Base-by-base conservation (phyloP, 2,797 vertebrate genomes). In the Periophthalmus magnuspinnatus region DNA sequence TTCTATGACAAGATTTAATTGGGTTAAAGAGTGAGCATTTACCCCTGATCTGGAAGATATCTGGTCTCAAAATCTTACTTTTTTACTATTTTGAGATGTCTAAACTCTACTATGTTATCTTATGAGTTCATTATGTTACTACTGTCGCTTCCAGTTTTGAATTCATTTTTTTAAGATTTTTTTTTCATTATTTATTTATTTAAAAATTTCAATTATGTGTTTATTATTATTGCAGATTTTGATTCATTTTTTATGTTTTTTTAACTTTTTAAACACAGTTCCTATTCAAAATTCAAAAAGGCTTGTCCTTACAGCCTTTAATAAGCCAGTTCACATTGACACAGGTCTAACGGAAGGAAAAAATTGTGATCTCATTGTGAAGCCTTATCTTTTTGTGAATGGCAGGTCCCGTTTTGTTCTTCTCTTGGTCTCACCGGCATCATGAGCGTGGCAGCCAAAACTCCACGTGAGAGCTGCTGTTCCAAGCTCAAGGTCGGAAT, bases 401-500 rank as follows among this genome's bases (percentile, higher is more conserved):
- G 68, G 50, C 78, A 86, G 86, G 72, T 75, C 57, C 38, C 67
- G 11, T 45, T 54, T 34, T 34, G 19, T 66, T 11, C 63, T 59
- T 72, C 10, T 11, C 47, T 47, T 54, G 38, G 33, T 67, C 8
- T 38, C 47, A 22, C 41, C 77, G 78, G 54, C 79, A 92, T 81
- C 87, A 94, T 94, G 94, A 92, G 90, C 64, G 89, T 90, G 32
- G 92, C 93, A 48, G 77, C 90, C 70, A 91, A 86, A 77, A 74
- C 80, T 68, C 14, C 83, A 66, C 78, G 72, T 52, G 78, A 86
- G 65, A 68, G 71, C 38, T 88, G 90, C 68, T 93, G 90, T 83
- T 91, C 92, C 71, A 90, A 93, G 78, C 82, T 94, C 34, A 94
- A 94, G 93, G 94, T 94, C 2, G 14, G 86, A 81, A 21, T 68